Evolutionary conservation across 1,140 invertebrate genomes (phyloP).

Genomic region (Drosophila arizonae): DNA sequence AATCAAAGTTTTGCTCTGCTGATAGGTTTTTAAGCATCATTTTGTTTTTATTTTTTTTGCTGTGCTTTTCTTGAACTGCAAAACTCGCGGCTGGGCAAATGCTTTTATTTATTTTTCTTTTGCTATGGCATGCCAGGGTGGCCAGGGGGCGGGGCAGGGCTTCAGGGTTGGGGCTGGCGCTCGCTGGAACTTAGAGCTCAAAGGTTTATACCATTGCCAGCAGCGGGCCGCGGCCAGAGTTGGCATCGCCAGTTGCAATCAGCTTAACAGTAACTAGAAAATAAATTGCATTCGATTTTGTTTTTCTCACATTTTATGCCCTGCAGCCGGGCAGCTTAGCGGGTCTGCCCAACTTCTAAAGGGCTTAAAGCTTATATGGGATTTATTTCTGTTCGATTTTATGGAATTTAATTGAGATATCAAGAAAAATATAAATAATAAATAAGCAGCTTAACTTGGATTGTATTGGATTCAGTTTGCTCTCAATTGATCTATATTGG

Average conservation of each 20-base stretch:
- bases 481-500: no score
- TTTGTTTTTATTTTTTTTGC: background rate
- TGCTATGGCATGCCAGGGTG: background rate
- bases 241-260: conserved; percentile 60
- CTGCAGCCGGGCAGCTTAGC: background rate
- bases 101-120: conserved; percentile 43
- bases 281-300: conserved; percentile 79
- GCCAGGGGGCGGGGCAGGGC: background rate
- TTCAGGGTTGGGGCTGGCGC: background rate
- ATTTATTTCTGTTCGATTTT: background rate
- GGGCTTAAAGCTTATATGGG: background rate
- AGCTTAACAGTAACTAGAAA: conserved; percentile 80
- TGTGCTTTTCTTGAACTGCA: conserved; percentile 41
- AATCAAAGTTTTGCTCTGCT: conserved; percentile 54
- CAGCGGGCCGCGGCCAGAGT: conserved; percentile 27
- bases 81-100: conserved; percentile 41
- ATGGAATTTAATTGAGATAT: no score
- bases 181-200: conserved; percentile 55
- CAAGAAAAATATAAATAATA: no score
- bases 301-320: conserved; percentile 37
- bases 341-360: conserved; percentile 1
- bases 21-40: conserved; percentile 62
- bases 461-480: no score
- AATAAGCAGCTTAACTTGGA: no score
- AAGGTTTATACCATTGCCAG: conserved; percentile 58